phyloP scores from a whole-genome alignment of 2,888 invertebrate species.

The Lottia gigantea region DNA sequence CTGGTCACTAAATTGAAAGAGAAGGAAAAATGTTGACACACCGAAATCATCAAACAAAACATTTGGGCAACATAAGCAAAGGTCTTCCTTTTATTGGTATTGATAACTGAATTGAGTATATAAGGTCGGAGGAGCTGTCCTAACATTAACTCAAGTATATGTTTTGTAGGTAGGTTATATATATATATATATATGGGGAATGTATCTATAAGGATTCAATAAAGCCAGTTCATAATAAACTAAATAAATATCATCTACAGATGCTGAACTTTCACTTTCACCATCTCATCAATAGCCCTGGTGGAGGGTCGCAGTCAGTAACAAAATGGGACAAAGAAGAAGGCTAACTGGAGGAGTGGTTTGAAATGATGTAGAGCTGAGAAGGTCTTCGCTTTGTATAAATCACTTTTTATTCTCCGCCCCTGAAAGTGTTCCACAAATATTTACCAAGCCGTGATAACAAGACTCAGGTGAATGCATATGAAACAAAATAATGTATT shows the following conservation, averaged over 20 bases:
- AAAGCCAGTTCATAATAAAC: not conserved
- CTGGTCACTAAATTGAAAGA: constrained; percentile 8
- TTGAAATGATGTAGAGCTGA: constrained; percentile 2
- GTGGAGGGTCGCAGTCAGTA: not conserved
- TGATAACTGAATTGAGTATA: not conserved
- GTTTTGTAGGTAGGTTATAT: constrained; percentile 3
- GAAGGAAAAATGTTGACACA: constrained; percentile 18
- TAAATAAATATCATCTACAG: not conserved
- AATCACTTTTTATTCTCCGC: constrained; percentile 9
- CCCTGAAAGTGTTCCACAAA: constrained; percentile 5
- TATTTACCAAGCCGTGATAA: constrained; percentile 1
- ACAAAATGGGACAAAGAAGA: not conserved
- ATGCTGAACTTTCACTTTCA: not conserved
- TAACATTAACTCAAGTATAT: not conserved
- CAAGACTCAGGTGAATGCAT: not conserved
- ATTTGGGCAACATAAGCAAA: constrained; percentile 15
- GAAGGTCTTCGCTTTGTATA: constrained; percentile 1
- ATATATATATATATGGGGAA: too few relatives aligned
- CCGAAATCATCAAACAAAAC: constrained; percentile 23
- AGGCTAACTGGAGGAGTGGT: not conserved
- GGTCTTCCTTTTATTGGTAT: not conserved
- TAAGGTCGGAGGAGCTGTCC: not conserved
- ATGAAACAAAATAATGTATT: constrained; percentile 8
- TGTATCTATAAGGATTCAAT: not conserved
- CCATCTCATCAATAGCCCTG: constrained; percentile 4